Evolutionary conservation across 2,113 vertebrate genomes (phyloP).

Genomic region (Toxostoma redivivum): DNA sequence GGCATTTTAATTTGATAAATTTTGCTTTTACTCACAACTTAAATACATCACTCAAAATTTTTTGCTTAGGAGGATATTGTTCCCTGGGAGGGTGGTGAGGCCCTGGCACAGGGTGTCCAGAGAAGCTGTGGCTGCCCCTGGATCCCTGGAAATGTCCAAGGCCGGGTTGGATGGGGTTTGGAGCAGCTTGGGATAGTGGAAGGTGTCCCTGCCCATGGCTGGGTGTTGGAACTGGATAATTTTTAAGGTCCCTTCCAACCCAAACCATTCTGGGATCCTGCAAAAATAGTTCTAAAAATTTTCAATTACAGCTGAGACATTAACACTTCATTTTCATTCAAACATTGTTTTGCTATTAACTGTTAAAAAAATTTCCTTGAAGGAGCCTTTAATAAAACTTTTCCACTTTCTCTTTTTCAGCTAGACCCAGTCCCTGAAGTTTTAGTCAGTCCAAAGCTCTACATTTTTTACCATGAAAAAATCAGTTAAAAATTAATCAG

Average conservation of each 20-base stretch:
- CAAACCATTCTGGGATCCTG: background rate
- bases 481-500: background rate
- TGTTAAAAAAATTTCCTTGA: background rate
- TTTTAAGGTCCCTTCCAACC: background rate
- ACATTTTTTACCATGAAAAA: background rate
- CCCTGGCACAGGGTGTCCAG: background rate
- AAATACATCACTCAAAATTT: background rate
- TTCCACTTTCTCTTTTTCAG: background rate
- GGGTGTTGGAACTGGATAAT: accelerated
- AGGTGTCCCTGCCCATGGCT: background rate
- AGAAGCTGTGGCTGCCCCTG: background rate
- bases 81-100: accelerated
- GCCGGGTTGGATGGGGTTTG: accelerated
- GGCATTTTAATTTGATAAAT: background rate
- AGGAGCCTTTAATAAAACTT: background rate
- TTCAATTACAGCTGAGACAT: background rate
- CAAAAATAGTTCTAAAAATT: background rate
- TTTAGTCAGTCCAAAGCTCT: background rate
- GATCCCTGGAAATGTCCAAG: background rate
- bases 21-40: background rate
- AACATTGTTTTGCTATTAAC: background rate
- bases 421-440: background rate
- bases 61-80: background rate
- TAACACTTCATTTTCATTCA: background rate
- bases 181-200: accelerated